A percentile compares a stretch with the other conserved stretches of the same genome.
Evolutionary conservation across 1,140 invertebrate genomes (phyloP).

Genomic region (Neotoxoptera formosana): DNA sequence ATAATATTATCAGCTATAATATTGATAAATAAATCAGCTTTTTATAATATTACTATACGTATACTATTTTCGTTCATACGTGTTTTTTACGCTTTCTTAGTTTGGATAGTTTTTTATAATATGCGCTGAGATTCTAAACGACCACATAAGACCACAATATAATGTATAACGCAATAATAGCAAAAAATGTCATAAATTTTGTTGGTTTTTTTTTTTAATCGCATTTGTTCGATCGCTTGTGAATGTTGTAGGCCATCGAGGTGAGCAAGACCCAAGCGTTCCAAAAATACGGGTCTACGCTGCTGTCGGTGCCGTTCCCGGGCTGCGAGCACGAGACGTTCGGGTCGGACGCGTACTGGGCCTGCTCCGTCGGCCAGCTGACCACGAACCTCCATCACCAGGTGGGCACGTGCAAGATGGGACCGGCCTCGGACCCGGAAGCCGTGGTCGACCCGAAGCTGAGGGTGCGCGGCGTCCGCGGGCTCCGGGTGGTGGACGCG

Average conservation of each 20-base stretch:
- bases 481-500: conserved; percentile 61
- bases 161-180: background rate
- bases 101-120: background rate
- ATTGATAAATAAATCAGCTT: background rate
- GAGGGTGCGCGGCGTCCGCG: conserved; percentile 59
- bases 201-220: background rate
- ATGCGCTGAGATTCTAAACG: background rate
- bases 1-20: no score
- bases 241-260: conserved; percentile 66
- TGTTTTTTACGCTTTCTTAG: background rate
- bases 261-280: conserved; percentile 71
- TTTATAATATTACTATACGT: background rate
- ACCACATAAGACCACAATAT: no score
- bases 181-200: background rate
- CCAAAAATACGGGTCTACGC: conserved; percentile 63
- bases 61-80: background rate
- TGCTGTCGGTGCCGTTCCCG: conserved; percentile 59
- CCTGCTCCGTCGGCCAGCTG: conserved; percentile 61
- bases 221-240: background rate
- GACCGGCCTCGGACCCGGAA: conserved; percentile 61
- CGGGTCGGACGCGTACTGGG: conserved; percentile 65
- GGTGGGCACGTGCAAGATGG: conserved; percentile 67
- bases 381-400: conserved; percentile 62
- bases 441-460: conserved; percentile 63
- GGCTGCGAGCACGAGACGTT: conserved; percentile 60